A percentile compares a stretch with the other conserved stretches of the same genome.
These are phyloP conservation scores for Polypedilum pembai DNA, from an alignment of 1,140 invertebrate species.

Conservation along the genomic window DNA sequence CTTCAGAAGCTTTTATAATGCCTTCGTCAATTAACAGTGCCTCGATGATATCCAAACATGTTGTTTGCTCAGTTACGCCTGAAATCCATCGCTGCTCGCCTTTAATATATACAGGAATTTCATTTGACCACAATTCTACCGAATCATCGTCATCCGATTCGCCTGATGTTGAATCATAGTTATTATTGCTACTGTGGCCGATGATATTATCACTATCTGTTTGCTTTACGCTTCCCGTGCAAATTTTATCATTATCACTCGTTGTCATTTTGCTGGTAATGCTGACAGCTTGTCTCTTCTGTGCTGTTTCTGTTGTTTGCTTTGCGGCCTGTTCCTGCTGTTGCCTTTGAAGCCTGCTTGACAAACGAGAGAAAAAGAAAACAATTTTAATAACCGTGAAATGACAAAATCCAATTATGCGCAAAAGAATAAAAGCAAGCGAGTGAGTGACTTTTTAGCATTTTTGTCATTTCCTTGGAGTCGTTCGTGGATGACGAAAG, in stretches of 20 bases:
- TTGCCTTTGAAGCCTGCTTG: constrained; percentile 9
- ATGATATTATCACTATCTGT: background rate
- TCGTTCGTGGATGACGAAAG: background rate
- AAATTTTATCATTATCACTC: background rate
- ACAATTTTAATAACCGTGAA: constrained; percentile 16
- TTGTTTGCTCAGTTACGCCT: constrained; percentile 64
- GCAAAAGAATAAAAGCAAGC: too few species aligned
- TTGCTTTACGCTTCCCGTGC: background rate
- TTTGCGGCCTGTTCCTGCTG: background rate
- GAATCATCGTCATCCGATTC: constrained; percentile 45
- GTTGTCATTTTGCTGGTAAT: background rate
- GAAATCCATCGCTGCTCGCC: constrained; percentile 71
- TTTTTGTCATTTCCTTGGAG: background rate
- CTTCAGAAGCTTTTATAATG: constrained; percentile 31
- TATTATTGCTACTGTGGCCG: background rate
- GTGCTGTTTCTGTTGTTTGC: background rate
- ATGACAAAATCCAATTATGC: constrained; percentile 24
- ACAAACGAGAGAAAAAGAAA: background rate
- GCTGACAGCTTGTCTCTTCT: background rate
- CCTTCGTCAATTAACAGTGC: constrained; percentile 51
- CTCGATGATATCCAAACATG: constrained; percentile 66
- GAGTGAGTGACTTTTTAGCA: background rate
- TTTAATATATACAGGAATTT: constrained; percentile 69
- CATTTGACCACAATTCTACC: constrained; percentile 43
- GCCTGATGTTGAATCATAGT: constrained; percentile 25